These are phyloP conservation scores for Albula goreensis DNA, from an alignment of 2,113 vertebrate genomes.

Conservation along the genomic window DNA sequence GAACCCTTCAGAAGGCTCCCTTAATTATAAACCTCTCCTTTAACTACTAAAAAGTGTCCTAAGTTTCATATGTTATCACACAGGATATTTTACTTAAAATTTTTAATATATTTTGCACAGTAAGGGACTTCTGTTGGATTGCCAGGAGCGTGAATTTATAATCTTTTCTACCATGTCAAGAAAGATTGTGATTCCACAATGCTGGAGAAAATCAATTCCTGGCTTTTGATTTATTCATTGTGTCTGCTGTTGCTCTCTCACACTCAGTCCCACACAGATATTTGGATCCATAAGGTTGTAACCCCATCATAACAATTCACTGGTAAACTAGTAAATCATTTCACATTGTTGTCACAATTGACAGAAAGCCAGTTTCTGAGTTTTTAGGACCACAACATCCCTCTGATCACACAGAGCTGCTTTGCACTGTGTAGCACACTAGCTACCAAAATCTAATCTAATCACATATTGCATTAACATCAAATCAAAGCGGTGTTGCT, in stretches of 20 bases:
- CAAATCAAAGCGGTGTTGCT: slow-evolving; percentile 30
- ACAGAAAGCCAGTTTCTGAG: slow-evolving; percentile 16
- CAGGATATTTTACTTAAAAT: slow-evolving; percentile 2
- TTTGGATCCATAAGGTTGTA: slow-evolving; percentile 34
- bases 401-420: slow-evolving; percentile 35
- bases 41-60: background rate
- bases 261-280: slow-evolving; percentile 25
- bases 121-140: slow-evolving; percentile 7
- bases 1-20: background rate
- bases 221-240: slow-evolving; percentile 46
- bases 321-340: slow-evolving; percentile 32
- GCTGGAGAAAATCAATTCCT: slow-evolving; percentile 17
- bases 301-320: slow-evolving; percentile 42
- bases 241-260: slow-evolving; percentile 26
- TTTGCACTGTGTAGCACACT: slow-evolving; percentile 12
- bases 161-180: background rate
- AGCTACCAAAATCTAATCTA: slow-evolving; percentile 33
- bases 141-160: slow-evolving; percentile 17
- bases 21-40: slow-evolving; percentile 5
- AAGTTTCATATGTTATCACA: background rate
- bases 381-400: background rate
- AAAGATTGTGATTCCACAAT: slow-evolving; percentile 17
- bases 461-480: slow-evolving; percentile 39
- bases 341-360: slow-evolving; percentile 21
- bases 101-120: background rate